These are phyloP conservation scores for Microtus oregoni DNA, from an alignment of 2,113 vertebrate species.

Conservation along the genomic window DNA sequence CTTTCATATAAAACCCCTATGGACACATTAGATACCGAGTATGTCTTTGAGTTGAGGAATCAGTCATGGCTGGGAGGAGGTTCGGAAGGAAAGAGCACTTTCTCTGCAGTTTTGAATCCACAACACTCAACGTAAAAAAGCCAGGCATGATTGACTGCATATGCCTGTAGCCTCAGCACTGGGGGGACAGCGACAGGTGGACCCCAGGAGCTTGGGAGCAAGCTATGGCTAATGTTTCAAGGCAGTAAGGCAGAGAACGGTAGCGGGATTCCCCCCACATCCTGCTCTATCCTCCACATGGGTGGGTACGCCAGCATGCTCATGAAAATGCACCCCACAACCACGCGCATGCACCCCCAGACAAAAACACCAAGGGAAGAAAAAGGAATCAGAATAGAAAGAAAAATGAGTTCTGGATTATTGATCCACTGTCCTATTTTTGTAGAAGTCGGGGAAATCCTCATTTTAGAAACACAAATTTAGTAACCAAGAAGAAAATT, in stretches of 20 bases:
- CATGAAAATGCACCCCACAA: background rate
- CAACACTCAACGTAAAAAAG: background rate
- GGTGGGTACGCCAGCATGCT: background rate
- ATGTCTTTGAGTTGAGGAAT: no score
- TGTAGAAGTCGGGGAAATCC: slow-evolving; percentile 24
- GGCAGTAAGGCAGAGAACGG: background rate
- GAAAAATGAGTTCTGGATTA: slow-evolving; percentile 2
- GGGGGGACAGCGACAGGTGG: background rate
- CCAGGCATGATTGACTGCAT: background rate
- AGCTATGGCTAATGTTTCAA: background rate
- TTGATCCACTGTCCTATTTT: slow-evolving; percentile 38
- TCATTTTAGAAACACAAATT: slow-evolving; percentile 50
- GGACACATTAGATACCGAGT: no score
- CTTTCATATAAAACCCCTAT: no score
- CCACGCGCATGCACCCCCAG: background rate
- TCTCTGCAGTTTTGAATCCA: background rate
- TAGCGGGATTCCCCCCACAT: background rate
- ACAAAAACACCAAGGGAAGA: background rate
- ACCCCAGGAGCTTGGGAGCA: background rate
- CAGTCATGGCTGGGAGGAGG: background rate
- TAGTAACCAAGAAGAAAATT: background rate
- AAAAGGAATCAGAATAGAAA: background rate
- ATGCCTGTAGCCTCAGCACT: background rate
- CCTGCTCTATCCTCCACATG: background rate
- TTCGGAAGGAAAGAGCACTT: background rate